Evolutionary conservation across 2,888 invertebrate species (phyloP), one percentile per base, ranked within the genome.

Genomic region (Amphipyra berbera): DNA sequence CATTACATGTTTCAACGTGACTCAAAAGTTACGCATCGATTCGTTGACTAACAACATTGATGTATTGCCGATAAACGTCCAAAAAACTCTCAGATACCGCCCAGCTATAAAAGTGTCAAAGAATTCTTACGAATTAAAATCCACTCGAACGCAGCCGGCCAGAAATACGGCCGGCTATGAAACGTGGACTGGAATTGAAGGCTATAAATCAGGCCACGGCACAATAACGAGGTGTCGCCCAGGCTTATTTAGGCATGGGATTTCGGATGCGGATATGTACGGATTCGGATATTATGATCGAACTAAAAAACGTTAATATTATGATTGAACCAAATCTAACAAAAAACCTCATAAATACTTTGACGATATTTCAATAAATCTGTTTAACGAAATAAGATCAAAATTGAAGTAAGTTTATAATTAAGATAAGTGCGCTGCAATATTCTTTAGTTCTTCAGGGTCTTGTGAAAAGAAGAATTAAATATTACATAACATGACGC

Each of bases 101-200:
- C 13, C 13, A 55, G 77, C 80, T 57, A 73, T 78, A 79, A 79
- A 79, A 66, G 46, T 65, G 67, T 67, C 68, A 61, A 70, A 73
- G 76, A 64, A 62, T 69, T 73, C 53, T 63, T 63, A 67, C 65
- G 73, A 73, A 70, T 76, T 79, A 70, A 78, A 79, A 73, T 62
- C 73, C 63, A 68, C 64, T 78, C 54, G 61, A 73, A 69, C 61
- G 50, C 64, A 65, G 58, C 60, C 63, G 67, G 52, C 50, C 52
- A 68, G 61, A 68, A 65, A 67, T 76, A 68, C 63, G 60, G 50
- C 49, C 61, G 73, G 60, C 61, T 79, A 70, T 76, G 70, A 79
- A 79, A 76, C 60, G 67, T 61, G 60, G 66, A 73, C 46, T 73
- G 69, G 56, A 63, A 79, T 60, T 61, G 68, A 77, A 76, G 61